Base-by-base conservation (phyloP, 2,888 invertebrate species). In the Cephus runcator region DNA sequence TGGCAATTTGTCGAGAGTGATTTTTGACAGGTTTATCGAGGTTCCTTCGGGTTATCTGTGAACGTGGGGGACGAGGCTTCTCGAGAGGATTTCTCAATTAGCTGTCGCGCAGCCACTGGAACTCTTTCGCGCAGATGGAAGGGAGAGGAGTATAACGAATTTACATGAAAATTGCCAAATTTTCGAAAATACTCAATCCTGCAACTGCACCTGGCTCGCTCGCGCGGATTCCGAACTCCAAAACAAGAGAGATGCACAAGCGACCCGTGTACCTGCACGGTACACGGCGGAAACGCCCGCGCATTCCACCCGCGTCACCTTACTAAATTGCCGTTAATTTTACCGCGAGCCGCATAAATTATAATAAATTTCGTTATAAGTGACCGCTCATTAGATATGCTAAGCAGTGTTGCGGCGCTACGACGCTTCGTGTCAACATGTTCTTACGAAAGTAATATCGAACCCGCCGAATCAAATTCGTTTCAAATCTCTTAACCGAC, bases 1-100 rank as follows among this genome's bases (percentile, higher is more conserved):
- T 85, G 87, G 85, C 87, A 86, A 87, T 87, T 87, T 87, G 85
- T 87, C 87, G 81, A 78, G 82, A 77, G 79, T 84, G 83, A 85
- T 87, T 73, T 35, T 73, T 15, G 73, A 73, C 80, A 84, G 81
- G 83, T 87, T 87, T 87, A 87, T 87, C 85, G 83, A 69, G 69
- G 69, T 30, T 69, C 74, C 75, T 74, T 75, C 79, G 76, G 83
- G 80, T 79, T 80, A 85, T 40, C 40, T 4, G 40, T 15, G 40
- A 40, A 40, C 40, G 40, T 6, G 40, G 6, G 15, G 40, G 15
- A 40, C 40, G 40, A 40, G 40, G 15, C 40, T 40, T 15, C 40
- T 40, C 40, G 40, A 40, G 40, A 15, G 40, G 40, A 40, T 82
- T 85, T 85, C 85, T 85, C 84, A 85, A 85, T 85, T 85, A 85